Percentiles rank a stretch among this genome's conserved stretches.
Evolutionary conservation across 2,888 invertebrate species (phyloP).

Genomic region (Napeogenes inachia): DNA sequence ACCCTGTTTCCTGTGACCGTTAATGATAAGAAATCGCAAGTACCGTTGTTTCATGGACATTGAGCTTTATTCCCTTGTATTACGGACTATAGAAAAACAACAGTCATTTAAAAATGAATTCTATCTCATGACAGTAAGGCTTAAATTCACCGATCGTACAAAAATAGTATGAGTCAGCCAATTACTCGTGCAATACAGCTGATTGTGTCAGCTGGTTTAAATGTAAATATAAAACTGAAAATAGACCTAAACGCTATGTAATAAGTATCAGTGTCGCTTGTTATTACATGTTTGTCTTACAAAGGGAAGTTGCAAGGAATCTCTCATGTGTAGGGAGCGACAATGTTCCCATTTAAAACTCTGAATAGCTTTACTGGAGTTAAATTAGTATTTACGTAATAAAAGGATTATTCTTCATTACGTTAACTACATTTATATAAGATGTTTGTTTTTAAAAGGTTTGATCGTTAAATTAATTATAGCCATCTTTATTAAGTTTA

Average conservation of each 20-base stretch:
- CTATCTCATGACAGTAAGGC: conserved; percentile 11
- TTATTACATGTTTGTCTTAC: neutral
- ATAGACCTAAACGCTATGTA: neutral
- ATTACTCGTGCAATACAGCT: conserved; percentile 25
- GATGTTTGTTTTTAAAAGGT: too few relatives aligned
- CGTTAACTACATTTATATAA: neutral
- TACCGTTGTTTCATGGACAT: conserved; percentile 16
- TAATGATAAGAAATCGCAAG: conserved; percentile 26
- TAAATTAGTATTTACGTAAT: conserved; percentile 3
- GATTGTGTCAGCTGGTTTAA: conserved; percentile 28
- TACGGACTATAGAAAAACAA: neutral
- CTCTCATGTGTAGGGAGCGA: conserved; percentile 14
- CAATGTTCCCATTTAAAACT: conserved; percentile 14
- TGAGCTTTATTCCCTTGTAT: conserved; percentile 2
- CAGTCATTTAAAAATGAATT: neutral
- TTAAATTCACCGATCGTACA: conserved; percentile 9
- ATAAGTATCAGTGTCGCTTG: conserved; percentile 12
- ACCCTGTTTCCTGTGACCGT: conserved; percentile 24
- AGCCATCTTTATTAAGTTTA: too few relatives aligned
- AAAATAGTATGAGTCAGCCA: conserved; percentile 26
- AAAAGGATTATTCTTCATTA: neutral
- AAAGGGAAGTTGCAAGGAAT: conserved; percentile 20
- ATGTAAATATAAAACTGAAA: conserved; percentile 1
- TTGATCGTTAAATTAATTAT: too few relatives aligned
- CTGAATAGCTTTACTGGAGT: conserved; percentile 5